Evolutionary conservation across 2,113 vertebrate species (phyloP).

Genomic region (Pica pica): DNA sequence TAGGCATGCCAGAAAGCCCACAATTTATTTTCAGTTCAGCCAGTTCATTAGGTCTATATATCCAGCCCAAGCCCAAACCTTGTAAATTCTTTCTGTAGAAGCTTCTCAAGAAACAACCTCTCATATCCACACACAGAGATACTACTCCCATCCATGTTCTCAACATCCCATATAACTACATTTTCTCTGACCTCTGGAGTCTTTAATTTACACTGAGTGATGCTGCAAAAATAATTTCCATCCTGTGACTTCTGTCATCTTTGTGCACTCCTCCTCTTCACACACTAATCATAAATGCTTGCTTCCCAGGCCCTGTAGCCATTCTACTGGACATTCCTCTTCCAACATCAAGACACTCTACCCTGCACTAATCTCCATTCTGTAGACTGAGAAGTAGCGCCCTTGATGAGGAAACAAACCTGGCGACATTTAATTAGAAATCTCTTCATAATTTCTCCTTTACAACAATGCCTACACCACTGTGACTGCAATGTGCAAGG

Average conservation of each 20-base stretch:
- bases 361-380: not conserved
- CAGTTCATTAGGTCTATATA: not conserved
- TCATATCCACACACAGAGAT: not conserved
- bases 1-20: not conserved
- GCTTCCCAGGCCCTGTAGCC: too few species aligned
- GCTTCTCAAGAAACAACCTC: not conserved
- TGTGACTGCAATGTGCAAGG: not conserved
- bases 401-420: not conserved
- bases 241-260: not conserved
- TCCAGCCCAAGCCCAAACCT: not conserved
- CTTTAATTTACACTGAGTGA: not conserved
- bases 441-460: not conserved
- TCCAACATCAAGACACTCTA: not conserved
- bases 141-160: not conserved
- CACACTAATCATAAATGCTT: not conserved
- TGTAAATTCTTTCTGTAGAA: not conserved
- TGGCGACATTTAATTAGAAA: not conserved
- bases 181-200: not conserved
- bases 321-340: not conserved
- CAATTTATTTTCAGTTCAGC: not conserved
- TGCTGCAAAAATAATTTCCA: not conserved
- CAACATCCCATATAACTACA: not conserved
- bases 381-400: not conserved
- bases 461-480: not conserved
- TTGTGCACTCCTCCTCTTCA: not conserved